Base-by-base conservation (phyloP, 2,888 invertebrate species). In the Sisyra terminalis region DNA sequence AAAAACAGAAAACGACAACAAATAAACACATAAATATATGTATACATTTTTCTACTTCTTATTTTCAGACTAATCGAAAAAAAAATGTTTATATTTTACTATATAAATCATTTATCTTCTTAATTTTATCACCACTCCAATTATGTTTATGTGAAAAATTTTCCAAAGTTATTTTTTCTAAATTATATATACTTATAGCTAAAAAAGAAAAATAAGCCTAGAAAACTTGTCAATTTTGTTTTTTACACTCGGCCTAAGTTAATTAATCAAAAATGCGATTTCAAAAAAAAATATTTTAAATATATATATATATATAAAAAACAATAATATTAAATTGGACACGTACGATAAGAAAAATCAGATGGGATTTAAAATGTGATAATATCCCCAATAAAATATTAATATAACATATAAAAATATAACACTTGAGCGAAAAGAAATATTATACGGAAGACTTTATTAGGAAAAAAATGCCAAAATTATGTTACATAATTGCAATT, bases 161-260 rank as follows among this genome's bases (percentile, higher is more conserved):
- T 37, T 37, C 37, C 37, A 37, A 37, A 37, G 18, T 37, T 37
- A 37, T 37, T 37, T 37, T 37, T 37, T 37, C 37, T 37, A 37
- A 37, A 37, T 37, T 37, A 18, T 17, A 37, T 37, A 37, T 18
- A 11, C 17, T 9, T 18, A 37, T 37, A 37, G n/a, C 15, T 17
- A 24, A 18, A 37, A 37, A 37, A 37, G 10, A 37, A 37, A 6
- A 17, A 37, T 17, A 37, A 37, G 18, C 37, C 37, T 37, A 37
- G 16, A 35, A 15, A 35, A 37, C 18, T 37, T 37, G 37, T 37
- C 37, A 37, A 37, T 37, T 37, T 37, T 24, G n/a, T n/a, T 18
- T 37, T 37, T 37, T 37, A 13, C 14, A 17, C 37, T 37, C 37
- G 37, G 37, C 37, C 37, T 37, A 37, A 37, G 37, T 37, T 37